Conservation (phyloP, 2,113 vertebrate species). For the Panurus biarmicus region DNA sequence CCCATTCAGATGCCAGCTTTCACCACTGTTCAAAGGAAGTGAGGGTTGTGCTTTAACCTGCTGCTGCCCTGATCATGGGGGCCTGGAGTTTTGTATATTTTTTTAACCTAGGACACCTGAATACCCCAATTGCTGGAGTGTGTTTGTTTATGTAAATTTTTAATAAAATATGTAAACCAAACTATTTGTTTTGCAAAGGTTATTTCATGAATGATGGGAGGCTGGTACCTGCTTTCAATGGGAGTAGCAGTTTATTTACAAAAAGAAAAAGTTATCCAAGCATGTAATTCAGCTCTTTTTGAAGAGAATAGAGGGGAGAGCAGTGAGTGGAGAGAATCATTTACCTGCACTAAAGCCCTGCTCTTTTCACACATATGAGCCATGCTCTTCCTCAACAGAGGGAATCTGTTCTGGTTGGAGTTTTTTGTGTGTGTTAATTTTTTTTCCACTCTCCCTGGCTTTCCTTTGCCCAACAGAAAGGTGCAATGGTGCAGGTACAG, state of each 20-base stretch:
- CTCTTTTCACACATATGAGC: not conserved
- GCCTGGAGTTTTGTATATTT: slow-evolving; percentile 46
- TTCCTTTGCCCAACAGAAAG: not conserved
- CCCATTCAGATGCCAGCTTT: slow-evolving; percentile 88
- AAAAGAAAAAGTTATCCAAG: not conserved
- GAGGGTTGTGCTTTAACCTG: slow-evolving; percentile 30
- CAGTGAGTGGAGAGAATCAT: not conserved
- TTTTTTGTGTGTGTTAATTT: not conserved
- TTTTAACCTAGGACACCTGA: slow-evolving; percentile 44
- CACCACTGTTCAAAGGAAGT: slow-evolving; percentile 91
- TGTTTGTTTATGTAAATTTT: slow-evolving; percentile 59
- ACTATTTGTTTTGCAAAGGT: not conserved
- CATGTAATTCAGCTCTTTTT: not conserved
- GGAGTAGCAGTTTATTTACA: not conserved
- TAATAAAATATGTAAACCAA: slow-evolving; percentile 21
- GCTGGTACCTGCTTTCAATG: not conserved
- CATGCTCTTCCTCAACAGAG: not conserved
- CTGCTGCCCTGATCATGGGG: not conserved
- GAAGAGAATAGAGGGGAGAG: not conserved
- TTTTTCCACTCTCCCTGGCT: accelerated
- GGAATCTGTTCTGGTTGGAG: not conserved
- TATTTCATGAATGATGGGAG: not conserved
- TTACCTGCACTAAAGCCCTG: not conserved
- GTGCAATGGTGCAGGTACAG: not conserved
- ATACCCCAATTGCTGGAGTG: slow-evolving; percentile 44